Evolutionary conservation across 2,888 invertebrate species (phyloP).

Genomic region (Amiota communis): DNA sequence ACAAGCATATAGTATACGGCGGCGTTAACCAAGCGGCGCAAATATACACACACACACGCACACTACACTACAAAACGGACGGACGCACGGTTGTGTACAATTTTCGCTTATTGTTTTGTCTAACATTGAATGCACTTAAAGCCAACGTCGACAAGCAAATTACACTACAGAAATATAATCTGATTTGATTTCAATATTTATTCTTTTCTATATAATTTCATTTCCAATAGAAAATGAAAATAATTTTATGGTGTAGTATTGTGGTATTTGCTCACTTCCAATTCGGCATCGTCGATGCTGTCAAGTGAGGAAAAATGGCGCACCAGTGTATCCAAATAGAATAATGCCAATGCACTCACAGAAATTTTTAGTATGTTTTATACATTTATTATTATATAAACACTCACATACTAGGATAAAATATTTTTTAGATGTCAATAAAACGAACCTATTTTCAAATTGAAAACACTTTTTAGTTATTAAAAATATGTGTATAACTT

Average conservation of each 20-base stretch:
- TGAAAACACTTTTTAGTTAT: background rate
- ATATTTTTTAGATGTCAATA: background rate
- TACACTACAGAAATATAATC: background rate
- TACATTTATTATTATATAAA: background rate
- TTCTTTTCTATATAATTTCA: background rate
- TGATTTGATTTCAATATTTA: background rate
- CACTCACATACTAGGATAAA: background rate
- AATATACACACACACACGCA: too few species aligned
- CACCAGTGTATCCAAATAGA: constrained; percentile 40
- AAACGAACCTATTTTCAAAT: background rate
- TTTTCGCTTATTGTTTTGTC: background rate
- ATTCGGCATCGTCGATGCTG: constrained; percentile 49
- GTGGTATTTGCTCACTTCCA: constrained; percentile 6
- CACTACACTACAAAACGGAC: too few species aligned
- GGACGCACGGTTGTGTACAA: background rate
- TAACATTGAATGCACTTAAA: background rate
- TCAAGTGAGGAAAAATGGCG: constrained; percentile 62
- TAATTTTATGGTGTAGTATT: constrained; percentile 16
- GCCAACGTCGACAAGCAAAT: background rate
- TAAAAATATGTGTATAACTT: constrained; percentile 19
- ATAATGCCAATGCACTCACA: background rate
- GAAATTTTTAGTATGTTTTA: background rate
- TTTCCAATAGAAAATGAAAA: background rate
- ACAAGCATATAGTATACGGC: too few species aligned
- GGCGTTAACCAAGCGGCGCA: too few species aligned